phyloP scores from a whole-genome alignment of 1,140 invertebrate genomes.

The Prorops nasuta region DNA sequence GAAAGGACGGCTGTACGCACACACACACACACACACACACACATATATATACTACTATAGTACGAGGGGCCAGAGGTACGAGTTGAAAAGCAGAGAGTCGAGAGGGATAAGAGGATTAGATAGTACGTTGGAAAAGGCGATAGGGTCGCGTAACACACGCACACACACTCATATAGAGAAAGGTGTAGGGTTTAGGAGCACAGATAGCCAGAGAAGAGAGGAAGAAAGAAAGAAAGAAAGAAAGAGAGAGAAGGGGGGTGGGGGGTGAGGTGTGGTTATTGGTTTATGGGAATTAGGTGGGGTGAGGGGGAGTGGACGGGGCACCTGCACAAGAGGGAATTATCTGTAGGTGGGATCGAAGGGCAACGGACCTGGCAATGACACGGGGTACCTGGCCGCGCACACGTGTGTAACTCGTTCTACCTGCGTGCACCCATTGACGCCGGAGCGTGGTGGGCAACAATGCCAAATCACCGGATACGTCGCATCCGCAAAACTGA shows the following conservation, averaged over 20 bases:
- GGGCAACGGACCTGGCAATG: background rate
- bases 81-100: constrained; percentile 3
- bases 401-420: constrained; percentile 15
- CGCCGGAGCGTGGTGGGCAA: constrained; percentile 6
- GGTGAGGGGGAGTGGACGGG: too few species aligned
- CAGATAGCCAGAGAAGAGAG: too few species aligned
- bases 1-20: too few species aligned
- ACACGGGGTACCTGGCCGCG: too few species aligned
- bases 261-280: constrained; percentile 4
- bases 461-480: constrained; percentile 36
- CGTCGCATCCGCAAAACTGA: constrained; percentile 34
- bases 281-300: too few species aligned
- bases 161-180: background rate
- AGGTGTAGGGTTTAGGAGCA: too few species aligned
- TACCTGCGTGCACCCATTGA: constrained; percentile 33
- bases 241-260: constrained; percentile 6
- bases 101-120: constrained; percentile 3
- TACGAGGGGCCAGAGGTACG: constrained; percentile 8
- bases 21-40: too few species aligned
- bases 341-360: background rate
- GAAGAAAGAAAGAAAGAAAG: background rate
- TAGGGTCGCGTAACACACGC: too few species aligned
- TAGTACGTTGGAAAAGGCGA: constrained; percentile 20
- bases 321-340: background rate
- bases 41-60: too few species aligned